A percentile compares a stretch with the other conserved stretches of the same genome.
Evolutionary conservation across 2,888 invertebrate genomes (phyloP).

Genomic region (Coleophora deauratella): DNA sequence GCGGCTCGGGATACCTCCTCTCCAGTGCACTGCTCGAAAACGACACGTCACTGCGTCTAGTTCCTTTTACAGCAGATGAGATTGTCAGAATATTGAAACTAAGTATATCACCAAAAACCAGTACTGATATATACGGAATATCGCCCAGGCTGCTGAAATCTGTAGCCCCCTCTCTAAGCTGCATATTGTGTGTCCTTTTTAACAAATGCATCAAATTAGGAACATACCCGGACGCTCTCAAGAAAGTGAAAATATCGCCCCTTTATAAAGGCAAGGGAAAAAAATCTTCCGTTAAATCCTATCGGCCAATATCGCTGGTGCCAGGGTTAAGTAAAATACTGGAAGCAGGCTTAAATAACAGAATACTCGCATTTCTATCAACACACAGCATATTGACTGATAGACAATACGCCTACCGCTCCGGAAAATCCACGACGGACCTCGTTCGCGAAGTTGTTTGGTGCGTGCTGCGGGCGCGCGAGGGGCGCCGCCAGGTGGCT

Average conservation of each 20-base stretch:
- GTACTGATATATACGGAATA: background rate
- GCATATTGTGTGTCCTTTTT: too few relatives aligned
- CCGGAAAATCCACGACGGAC: background rate
- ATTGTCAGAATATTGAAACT: background rate
- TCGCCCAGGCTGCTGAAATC: background rate
- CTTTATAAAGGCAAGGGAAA: too few relatives aligned
- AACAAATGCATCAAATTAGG: background rate
- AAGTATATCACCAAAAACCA: background rate
- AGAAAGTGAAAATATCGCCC: constrained; percentile 1
- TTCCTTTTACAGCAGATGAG: background rate
- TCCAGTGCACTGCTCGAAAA: background rate
- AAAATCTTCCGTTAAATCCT: background rate
- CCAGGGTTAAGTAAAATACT: background rate
- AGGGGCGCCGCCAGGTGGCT: background rate
- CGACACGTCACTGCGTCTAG: background rate
- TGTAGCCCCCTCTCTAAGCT: background rate
- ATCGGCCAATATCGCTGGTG: constrained; percentile 1
- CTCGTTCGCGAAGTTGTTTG: constrained; percentile 2
- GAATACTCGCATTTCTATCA: background rate
- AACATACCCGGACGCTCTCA: background rate
- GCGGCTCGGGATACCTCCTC: background rate
- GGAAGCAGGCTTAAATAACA: background rate
- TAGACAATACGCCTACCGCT: constrained; percentile 1
- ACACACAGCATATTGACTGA: background rate
- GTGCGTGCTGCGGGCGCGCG: constrained; percentile 1